Evolutionary conservation across 2,797 vertebrate species (phyloP).

Genomic region (Sardinella longiceps): DNA sequence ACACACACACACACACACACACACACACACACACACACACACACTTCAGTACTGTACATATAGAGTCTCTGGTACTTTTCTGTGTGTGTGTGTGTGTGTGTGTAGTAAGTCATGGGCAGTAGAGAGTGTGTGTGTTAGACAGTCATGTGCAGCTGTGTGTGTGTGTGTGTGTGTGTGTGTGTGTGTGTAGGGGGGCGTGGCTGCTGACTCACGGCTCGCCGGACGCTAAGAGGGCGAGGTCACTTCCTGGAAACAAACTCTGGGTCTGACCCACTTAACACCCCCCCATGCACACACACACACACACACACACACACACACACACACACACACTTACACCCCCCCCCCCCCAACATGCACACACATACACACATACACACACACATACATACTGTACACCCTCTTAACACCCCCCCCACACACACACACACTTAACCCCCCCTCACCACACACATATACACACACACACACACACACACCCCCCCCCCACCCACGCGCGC

Average conservation of each 20-base stretch:
- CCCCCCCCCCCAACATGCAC: too few relatives aligned
- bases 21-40: too few relatives aligned
- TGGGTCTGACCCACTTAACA: not conserved
- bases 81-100: not conserved
- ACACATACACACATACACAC: not conserved
- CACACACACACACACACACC: not conserved
- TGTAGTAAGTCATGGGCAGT: too few relatives aligned
- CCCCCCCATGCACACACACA: not conserved
- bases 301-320: slow-evolving; percentile 10
- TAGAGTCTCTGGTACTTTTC: too few relatives aligned
- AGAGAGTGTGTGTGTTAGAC: not conserved
- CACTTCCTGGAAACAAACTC: slow-evolving; percentile 8
- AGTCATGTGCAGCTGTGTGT: too few relatives aligned
- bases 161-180: slow-evolving; percentile 10
- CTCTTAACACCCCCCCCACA: too few relatives aligned
- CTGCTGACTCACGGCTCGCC: not conserved
- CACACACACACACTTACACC: too few relatives aligned
- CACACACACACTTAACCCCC: too few relatives aligned
- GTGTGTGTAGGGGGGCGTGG: not conserved
- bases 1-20: too few relatives aligned
- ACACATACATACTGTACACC: too few relatives aligned
- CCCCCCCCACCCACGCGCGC: not conserved
- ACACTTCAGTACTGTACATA: too few relatives aligned
- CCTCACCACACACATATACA: too few relatives aligned
- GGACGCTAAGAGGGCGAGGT: slow-evolving; percentile 9